Conservation (phyloP, 2,888 invertebrate species). For the Cantharis flavilabris region DNA sequence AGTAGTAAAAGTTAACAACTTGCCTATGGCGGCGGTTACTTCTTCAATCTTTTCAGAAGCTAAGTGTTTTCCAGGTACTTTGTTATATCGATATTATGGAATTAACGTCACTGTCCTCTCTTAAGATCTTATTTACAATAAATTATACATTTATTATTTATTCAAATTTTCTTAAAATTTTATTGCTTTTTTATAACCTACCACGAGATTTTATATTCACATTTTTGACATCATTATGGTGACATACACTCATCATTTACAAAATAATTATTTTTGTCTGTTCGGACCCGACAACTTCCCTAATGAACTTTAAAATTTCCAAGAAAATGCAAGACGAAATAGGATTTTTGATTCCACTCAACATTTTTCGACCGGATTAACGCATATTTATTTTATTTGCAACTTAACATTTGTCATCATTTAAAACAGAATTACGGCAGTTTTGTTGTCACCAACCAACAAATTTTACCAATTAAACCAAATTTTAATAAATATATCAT, state of each 20-base stretch:
- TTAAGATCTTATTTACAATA: not conserved
- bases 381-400: too few species aligned
- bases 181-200: not conserved
- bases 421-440: too few species aligned
- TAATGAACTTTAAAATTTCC: not conserved
- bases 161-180: not conserved
- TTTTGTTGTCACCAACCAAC: too few species aligned
- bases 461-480: too few species aligned
- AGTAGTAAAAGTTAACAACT: constrained; percentile 16
- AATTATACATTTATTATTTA: not conserved
- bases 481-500: too few species aligned
- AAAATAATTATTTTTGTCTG: not conserved
- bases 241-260: not conserved
- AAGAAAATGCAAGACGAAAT: too few species aligned
- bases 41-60: constrained; percentile 10
- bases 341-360: too few species aligned
- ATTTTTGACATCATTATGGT: not conserved
- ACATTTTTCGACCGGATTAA: too few species aligned
- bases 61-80: constrained; percentile 8
- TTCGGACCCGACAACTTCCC: not conserved
- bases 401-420: too few species aligned
- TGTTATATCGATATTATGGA: constrained; percentile 12
- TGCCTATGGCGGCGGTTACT: constrained; percentile 5
- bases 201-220: not conserved
- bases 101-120: constrained; percentile 10